Evolutionary conservation across 2,888 invertebrate genomes (phyloP).

Genomic region (Andrena bucephala): DNA sequence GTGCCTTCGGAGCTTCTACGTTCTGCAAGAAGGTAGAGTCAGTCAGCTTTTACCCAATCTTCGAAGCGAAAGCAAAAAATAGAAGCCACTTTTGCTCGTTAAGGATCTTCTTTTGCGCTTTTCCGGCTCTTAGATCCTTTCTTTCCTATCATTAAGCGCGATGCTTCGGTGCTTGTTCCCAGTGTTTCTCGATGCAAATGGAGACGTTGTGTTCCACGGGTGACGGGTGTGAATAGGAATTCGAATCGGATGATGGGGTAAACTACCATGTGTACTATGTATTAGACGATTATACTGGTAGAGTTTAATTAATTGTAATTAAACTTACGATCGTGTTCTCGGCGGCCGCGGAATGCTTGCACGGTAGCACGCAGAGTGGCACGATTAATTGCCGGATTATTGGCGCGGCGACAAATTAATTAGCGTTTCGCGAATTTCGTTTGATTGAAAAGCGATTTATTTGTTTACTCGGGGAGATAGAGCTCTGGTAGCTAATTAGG

Average conservation of each 20-base stretch:
- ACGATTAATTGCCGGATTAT: not conserved
- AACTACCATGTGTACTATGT: not conserved
- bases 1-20: too few relatives aligned
- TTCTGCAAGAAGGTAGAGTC: too few relatives aligned
- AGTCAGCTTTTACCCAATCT: too few relatives aligned
- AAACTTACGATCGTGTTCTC: not conserved
- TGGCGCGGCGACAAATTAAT: not conserved
- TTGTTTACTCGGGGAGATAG: not conserved
- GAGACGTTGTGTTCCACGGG: not conserved
- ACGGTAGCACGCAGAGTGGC: not conserved
- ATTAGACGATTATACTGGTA: not conserved
- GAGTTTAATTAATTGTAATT: slow-evolving; percentile 15
- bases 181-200: not conserved
- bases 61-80: too few relatives aligned
- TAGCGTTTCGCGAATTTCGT: not conserved
- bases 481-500: not conserved
- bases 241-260: not conserved
- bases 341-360: not conserved
- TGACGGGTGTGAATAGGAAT: not conserved
- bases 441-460: not conserved
- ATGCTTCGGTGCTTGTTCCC: not conserved
- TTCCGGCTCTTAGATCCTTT: not conserved
- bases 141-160: not conserved
- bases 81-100: too few relatives aligned
- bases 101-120: not conserved